Evolutionary conservation across 1,140 invertebrate species (phyloP), one percentile per base, ranked within the genome.

Genomic region (Brachionus asplanchnoidis): DNA sequence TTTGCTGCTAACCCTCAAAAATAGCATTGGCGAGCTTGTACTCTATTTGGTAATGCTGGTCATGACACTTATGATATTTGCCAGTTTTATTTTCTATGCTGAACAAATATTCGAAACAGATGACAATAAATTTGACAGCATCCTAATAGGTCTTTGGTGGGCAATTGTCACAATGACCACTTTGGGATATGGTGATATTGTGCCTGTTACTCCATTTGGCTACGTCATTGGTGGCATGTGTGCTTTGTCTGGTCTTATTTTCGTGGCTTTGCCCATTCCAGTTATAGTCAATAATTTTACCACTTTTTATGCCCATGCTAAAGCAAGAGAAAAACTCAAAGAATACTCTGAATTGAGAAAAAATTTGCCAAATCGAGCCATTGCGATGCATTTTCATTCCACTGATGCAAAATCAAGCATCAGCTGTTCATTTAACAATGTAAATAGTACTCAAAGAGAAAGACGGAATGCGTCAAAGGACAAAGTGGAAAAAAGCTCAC

Each of bases 41-140:
- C 92, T 98, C 42, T 91, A 98, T 86, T 95, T 98, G 85, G 95
- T 98, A 91, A 97, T 99, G 92, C 92, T 99, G 86, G 94, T 97
- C 85, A 93, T 98, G 86, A 95, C 95, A 88, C 97, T 98, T 88
- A 95, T 98, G 84, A 96, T 98, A 88, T 99, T 98, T 90, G 96
- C 96, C 86, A 95, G 94, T 89, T 92, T 98, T 85, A 96, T 98
- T 83, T 99, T 98, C 89, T 99, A 98, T 90, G 97, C 96, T 46
- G 97, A 99, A 90, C 92, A 96, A 85, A 85, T 89, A 1, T 56
- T 42, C 8, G 60, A 84, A 68, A 23, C 23, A 17, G 68, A 84
- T 17, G 70, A 84, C 12, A 84, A 84, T n/a, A 75, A 75, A 53
- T 84, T 84, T 60, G 68, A 73, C 20, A 78, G 60, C 17, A 79